Conservation (phyloP, 2,888 invertebrate genomes). For the Cryptocheilus praepositus region DNA sequence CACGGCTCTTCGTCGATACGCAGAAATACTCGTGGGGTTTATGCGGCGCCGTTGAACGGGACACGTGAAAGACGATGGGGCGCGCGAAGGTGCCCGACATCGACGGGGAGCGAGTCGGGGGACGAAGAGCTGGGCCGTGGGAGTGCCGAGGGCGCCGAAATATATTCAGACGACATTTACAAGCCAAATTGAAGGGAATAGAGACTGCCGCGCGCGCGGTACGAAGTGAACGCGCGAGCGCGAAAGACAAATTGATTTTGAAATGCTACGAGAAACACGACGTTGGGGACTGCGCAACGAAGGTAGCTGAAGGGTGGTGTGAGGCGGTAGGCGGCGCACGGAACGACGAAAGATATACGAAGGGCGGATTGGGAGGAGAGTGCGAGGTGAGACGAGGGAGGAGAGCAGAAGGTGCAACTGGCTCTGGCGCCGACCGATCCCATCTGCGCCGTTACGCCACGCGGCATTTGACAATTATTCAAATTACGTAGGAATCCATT, state of each 20-base stretch:
- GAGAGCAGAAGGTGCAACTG: slow-evolving; percentile 30
- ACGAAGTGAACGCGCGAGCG: slow-evolving; percentile 55
- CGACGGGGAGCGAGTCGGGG: slow-evolving; percentile 1
- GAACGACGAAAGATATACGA: slow-evolving; percentile 14
- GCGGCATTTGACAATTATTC: slow-evolving; percentile 66
- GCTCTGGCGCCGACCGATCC: slow-evolving; percentile 25
- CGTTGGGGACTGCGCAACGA: not conserved
- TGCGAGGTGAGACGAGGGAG: slow-evolving; percentile 17
- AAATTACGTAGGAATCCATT: slow-evolving; percentile 65
- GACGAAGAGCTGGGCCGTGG: slow-evolving; percentile 8
- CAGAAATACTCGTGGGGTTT: slow-evolving; percentile 2
- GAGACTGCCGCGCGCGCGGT: slow-evolving; percentile 49
- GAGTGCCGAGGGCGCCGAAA: slow-evolving; percentile 44
- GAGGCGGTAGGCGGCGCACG: slow-evolving; percentile 15
- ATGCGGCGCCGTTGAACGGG: not conserved
- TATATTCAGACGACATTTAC: slow-evolving; percentile 71
- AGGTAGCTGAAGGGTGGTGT: slow-evolving; percentile 15
- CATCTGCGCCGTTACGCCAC: slow-evolving; percentile 27
- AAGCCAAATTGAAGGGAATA: slow-evolving; percentile 71
- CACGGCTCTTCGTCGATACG: not conserved
- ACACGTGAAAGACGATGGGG: too few relatives aligned
- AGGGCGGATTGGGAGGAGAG: slow-evolving; percentile 29
- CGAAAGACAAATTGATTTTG: slow-evolving; percentile 71
- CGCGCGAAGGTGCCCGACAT: not conserved
- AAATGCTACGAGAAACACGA: slow-evolving; percentile 60